Base-by-base conservation (phyloP, 1,140 invertebrate species). In the Drosophila tsacasi region DNA sequence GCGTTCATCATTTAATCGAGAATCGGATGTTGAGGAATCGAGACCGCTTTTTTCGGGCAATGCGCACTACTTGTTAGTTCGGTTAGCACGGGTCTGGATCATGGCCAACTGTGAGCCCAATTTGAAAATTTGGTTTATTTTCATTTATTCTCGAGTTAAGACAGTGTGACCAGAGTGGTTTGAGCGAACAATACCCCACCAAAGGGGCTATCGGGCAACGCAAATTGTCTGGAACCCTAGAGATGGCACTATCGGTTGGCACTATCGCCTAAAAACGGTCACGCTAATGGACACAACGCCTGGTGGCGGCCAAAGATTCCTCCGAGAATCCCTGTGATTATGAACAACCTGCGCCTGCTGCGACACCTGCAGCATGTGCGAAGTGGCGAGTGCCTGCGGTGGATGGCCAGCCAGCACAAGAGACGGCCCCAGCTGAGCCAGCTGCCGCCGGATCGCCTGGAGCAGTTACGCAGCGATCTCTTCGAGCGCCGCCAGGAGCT, bases 361-460 rank as follows among this genome's bases (percentile, higher is more conserved):
- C 59, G 69, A 25, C 47, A 59, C 9, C 46, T 89, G 27, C 39
- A 30, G 8, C 42, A 63, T 50, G 25, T 30, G 13, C n/a, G n/a
- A 13, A 19, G 39, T 46, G 39, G n/a, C 55, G 3, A 58, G 10
- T 12, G 42, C 21, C 37, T 15, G 0, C 40, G 10, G 2, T 27
- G 59, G n/a, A 40, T 81, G 39, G 61, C 82, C 17, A 82, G 91
- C 32, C 81, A 76, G 6, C 75, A 83, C 52, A 89, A 83, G 50
- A 63, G 87, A 0, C 73, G 67, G 1, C 79, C 58, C 1, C 74
- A 80, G 37, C 30, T 79, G 9, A 73, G 65, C 21, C 50, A 55
- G 6, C 42, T 74, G 23, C 68, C 58, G 2, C 62, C 85, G 6
- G 83, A 91, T 46, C 80, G 80, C 10, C 37, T 92, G 32, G 67